These are phyloP conservation scores for Pogonophryne albipinna DNA, from an alignment of 2,797 vertebrate genomes.

Conservation along the genomic window DNA sequence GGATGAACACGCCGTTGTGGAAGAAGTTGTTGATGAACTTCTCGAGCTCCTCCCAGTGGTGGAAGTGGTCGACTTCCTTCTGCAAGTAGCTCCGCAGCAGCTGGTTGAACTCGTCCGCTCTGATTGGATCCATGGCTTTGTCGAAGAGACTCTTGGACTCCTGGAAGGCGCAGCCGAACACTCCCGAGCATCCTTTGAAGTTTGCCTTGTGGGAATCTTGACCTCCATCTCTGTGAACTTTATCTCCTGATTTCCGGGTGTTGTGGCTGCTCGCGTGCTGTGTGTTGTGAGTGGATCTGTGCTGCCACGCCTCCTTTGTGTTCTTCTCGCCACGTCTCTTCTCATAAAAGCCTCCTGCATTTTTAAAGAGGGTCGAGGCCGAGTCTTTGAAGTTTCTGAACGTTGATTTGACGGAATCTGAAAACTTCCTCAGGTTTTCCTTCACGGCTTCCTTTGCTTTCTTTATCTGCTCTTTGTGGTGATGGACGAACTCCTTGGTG, in stretches of 20 bases:
- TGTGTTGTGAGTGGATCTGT: conserved; percentile 64
- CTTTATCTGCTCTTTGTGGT: conserved; percentile 99
- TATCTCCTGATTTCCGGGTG: conserved; percentile 77
- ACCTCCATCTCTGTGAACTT: conserved; percentile 63
- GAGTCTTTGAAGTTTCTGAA: conserved; percentile 95
- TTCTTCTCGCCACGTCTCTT: conserved; percentile 76
- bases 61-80: conserved; percentile 91
- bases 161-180: conserved; percentile 91
- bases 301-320: conserved; percentile 77
- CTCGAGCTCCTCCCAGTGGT: conserved; percentile 94
- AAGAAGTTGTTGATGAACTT: conserved; percentile 92
- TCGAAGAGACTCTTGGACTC: conserved; percentile 92
- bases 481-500: conserved; percentile 96
- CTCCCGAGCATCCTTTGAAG: conserved; percentile 86
- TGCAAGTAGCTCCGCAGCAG: conserved; percentile 92
- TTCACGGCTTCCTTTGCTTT: conserved; percentile 98
- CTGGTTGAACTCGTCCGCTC: conserved; percentile 91
- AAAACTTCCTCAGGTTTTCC: conserved; percentile 96
- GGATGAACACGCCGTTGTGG: conserved; percentile 93
- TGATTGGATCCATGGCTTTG: conserved; percentile 89
- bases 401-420: conserved; percentile 95
- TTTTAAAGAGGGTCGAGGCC: conserved; percentile 90
- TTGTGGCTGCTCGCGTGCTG: conserved; percentile 58
- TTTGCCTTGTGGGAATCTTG: conserved; percentile 55
- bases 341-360: conserved; percentile 81